Conservation (phyloP, 2,888 invertebrate genomes). For the Cistogaster globosa region DNA sequence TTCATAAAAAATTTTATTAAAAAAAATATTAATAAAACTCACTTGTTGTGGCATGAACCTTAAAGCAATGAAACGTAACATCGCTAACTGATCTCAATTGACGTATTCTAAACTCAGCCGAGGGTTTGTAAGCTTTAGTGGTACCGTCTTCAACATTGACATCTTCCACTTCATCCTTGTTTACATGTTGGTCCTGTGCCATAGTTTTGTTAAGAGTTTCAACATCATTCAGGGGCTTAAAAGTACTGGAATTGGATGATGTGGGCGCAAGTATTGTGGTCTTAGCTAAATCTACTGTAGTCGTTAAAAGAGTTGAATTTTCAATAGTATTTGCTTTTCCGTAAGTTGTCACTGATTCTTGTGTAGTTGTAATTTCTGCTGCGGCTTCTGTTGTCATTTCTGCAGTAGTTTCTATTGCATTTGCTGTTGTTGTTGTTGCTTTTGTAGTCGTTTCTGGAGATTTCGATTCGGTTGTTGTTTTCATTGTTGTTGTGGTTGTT, state of each 20-base stretch:
- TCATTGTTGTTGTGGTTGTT: not conserved
- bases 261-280: conserved; percentile 72
- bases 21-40: conserved; percentile 51
- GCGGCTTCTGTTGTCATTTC: conserved; percentile 56
- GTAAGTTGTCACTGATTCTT: conserved; percentile 42
- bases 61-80: conserved; percentile 78
- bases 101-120: conserved; percentile 73
- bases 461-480: conserved; percentile 32
- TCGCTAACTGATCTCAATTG: conserved; percentile 64
- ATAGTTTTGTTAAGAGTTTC: conserved; percentile 21
- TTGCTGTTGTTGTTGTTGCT: conserved; percentile 44
- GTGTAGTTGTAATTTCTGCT: conserved; percentile 64
- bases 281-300: conserved; percentile 1
- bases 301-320: conserved; percentile 57
- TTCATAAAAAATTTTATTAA: not conserved
- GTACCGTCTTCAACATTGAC: conserved; percentile 31
- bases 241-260: conserved; percentile 72
- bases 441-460: conserved; percentile 46
- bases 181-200: conserved; percentile 5
- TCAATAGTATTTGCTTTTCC: conserved; percentile 62
- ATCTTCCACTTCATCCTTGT: conserved; percentile 38
- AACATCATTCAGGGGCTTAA: conserved; percentile 49
- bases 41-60: conserved; percentile 75
- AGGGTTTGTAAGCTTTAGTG: conserved; percentile 53
- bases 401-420: conserved; percentile 22